A percentile compares a stretch with the other conserved stretches of the same genome.
Conservation (phyloP, 2,888 invertebrate species). For the Caenorhabditis sp. region DNA sequence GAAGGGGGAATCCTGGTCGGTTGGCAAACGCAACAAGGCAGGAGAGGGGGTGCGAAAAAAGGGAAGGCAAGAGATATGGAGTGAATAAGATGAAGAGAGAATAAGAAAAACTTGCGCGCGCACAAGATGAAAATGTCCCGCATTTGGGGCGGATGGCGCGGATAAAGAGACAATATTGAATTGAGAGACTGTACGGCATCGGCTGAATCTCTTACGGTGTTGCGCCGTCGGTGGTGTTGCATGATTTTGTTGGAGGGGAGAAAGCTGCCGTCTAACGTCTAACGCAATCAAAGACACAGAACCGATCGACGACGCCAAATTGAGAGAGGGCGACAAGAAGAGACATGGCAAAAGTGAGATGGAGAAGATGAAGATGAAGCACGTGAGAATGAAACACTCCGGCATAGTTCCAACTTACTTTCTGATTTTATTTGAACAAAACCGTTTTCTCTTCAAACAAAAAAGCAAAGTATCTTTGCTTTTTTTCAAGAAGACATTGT, state of each 20-base stretch:
- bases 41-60: conserved; percentile 17
- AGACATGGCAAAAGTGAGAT: too few relatives aligned
- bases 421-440: too few relatives aligned
- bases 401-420: too few relatives aligned
- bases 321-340: not conserved
- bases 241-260: conserved; percentile 7
- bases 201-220: conserved; percentile 26
- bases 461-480: too few relatives aligned
- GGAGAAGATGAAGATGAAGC: too few relatives aligned
- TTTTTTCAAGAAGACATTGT: too few relatives aligned
- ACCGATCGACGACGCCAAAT: conserved; percentile 12
- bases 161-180: conserved; percentile 45
- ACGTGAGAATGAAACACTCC: too few relatives aligned
- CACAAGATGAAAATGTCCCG: conserved; percentile 13
- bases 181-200: conserved; percentile 27
- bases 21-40: too few relatives aligned
- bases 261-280: conserved; percentile 1
- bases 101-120: conserved; percentile 30
- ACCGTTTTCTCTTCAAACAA: too few relatives aligned
- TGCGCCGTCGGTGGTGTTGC: conserved; percentile 27
- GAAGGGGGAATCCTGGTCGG: conserved; percentile 7
- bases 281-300: conserved; percentile 11
- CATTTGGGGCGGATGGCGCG: conserved; percentile 16
- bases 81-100: conserved; percentile 8
- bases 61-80: conserved; percentile 4